Evolutionary conservation across 2,888 invertebrate genomes (phyloP).

Genomic region (Agrotis clavis): DNA sequence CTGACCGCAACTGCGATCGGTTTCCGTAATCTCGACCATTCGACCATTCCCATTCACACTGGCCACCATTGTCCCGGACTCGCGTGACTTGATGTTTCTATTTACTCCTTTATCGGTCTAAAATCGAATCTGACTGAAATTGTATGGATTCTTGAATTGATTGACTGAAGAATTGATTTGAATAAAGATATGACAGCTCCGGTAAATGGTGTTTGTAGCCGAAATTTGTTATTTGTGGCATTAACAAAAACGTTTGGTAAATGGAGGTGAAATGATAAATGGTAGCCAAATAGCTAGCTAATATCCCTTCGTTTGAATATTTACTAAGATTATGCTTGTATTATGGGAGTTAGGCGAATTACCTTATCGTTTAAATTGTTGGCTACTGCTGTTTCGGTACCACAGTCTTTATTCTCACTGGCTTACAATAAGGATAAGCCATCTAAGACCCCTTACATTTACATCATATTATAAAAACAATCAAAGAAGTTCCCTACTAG

Average conservation of each 20-base stretch:
- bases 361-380: neutral
- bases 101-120: constrained; percentile 48
- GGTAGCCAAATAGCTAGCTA: constrained; percentile 5
- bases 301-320: neutral
- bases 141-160: constrained; percentile 25
- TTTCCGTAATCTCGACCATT: constrained; percentile 62
- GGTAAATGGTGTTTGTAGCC: constrained; percentile 8
- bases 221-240: constrained; percentile 39
- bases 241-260: constrained; percentile 18
- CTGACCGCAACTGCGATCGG: constrained; percentile 60
- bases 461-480: neutral
- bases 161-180: constrained; percentile 24
- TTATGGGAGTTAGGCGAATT: neutral
- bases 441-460: neutral
- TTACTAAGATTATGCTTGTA: neutral
- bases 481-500: neutral
- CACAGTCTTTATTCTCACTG: neutral
- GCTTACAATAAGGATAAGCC: neutral
- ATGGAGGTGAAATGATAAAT: constrained; percentile 20
- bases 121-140: constrained; percentile 50
- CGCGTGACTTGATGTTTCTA: constrained; percentile 57
- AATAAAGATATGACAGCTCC: constrained; percentile 10
- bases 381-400: neutral
- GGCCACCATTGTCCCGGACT: constrained; percentile 59
- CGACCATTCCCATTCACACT: constrained; percentile 68